Base-by-base conservation (phyloP, 53 echinoderm and acorn worm genomes). In the Holothuria scabra region DNA sequence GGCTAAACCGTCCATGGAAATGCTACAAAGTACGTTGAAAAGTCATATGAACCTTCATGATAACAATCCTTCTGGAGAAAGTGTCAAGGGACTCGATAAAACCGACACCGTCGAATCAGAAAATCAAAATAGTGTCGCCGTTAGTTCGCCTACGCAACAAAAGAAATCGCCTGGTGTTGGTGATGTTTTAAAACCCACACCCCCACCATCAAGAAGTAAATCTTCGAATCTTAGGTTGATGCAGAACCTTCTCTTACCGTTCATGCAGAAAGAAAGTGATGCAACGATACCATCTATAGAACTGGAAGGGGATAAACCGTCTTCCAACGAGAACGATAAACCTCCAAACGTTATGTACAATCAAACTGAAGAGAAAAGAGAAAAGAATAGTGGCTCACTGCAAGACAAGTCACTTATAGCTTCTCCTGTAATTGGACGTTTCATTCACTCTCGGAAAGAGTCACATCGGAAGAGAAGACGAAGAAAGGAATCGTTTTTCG, bases 271-370 rank as follows among this genome's bases (percentile, higher is more conserved):
- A 31, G 33, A 68, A 13, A 33, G 34, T 31, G 68, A 31, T 28
- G 52, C 3, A 52, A 52, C 18, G 18, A 52, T 52, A 52, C 52
- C 52, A 2, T 14, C 2, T 8, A 52, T 18, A 16, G 52, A 52
- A 52, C 0, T 52, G 52, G 16, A 52, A 18, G 52, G 52, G 0
- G 52, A 52, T 16, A 52, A 16, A 52, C 52, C 52, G 52, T 11
- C 75, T 66, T 12, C 55, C 52, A 23, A 74, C 33, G 10, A 65
- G 83, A n/a, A 71, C 76, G 18, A 88, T 64, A 46, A 88, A 88
- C 46, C 57, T 1, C 59, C 33, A 10, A 8, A 3, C 58, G 1
- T 22, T 79, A 21, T 79, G 3, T 0, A 52, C 52, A 52, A 52
- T 52, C 52, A 8, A 52, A 52, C 16, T 1, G 16, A 52, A 3